Percentiles rank a stretch among this genome's conserved stretches.
Evolutionary conservation across 2,888 invertebrate genomes (phyloP).

Genomic region (Polymixis flavicincta): DNA sequence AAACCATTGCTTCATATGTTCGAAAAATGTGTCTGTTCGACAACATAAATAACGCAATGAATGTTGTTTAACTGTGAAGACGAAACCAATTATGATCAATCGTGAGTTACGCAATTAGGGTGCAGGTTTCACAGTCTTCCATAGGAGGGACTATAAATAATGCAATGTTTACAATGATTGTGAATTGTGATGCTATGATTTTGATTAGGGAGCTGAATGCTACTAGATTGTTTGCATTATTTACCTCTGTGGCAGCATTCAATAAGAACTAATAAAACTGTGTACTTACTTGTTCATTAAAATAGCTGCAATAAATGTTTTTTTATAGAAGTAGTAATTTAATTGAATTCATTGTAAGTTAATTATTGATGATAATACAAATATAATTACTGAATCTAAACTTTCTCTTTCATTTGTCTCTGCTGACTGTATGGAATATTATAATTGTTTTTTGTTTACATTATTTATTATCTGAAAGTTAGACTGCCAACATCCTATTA

Average conservation of each 20-base stretch:
- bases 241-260: not conserved
- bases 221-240: too few relatives aligned
- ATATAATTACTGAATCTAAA: not conserved
- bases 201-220: not conserved
- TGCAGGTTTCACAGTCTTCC: constrained; percentile 6
- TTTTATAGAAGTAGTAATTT: not conserved
- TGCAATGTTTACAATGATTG: not conserved
- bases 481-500: not conserved
- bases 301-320: not conserved
- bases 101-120: too few relatives aligned
- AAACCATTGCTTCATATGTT: too few relatives aligned
- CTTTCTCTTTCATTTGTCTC: not conserved
- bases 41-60: too few relatives aligned
- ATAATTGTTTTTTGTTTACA: not conserved
- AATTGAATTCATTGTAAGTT: not conserved
- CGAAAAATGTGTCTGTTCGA: too few relatives aligned
- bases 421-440: not conserved
- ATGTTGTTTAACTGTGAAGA: too few relatives aligned
- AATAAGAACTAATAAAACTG: not conserved
- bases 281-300: not conserved
- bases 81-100: too few relatives aligned
- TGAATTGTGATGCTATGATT: not conserved
- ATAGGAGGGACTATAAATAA: not conserved
- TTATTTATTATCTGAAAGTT: not conserved
- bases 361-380: not conserved